These are phyloP conservation scores for Enteromius anoplus DNA, from an alignment of 2,797 vertebrate species.

Conservation along the genomic window DNA sequence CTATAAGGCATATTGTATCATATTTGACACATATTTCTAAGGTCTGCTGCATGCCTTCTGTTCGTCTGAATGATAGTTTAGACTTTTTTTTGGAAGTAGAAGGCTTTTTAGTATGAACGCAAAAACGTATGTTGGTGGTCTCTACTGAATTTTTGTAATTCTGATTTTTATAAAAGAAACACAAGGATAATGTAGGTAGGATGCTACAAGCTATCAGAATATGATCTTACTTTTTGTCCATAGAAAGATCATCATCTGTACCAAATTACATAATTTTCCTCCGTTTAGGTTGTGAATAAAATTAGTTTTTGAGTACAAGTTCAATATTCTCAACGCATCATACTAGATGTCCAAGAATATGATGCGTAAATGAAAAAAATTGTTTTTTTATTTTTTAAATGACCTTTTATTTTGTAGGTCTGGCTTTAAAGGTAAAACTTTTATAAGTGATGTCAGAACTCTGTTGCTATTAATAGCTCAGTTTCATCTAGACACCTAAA, in stretches of 20 bases:
- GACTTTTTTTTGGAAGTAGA: neutral
- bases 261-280: neutral
- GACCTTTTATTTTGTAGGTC: neutral
- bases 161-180: too few relatives aligned
- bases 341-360: too few relatives aligned
- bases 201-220: too few relatives aligned
- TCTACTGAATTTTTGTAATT: too few relatives aligned
- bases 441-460: neutral
- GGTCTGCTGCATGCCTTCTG: neutral
- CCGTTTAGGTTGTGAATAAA: neutral
- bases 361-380: too few relatives aligned
- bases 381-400: neutral
- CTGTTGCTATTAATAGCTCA: neutral
- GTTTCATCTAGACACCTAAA: neutral
- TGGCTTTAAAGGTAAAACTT: neutral
- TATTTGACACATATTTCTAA: neutral
- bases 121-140: neutral
- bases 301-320: neutral
- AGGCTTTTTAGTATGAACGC: neutral
- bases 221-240: too few relatives aligned
- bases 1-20: neutral
- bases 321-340: too few relatives aligned
- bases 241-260: too few relatives aligned
- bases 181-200: too few relatives aligned
- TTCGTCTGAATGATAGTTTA: neutral